A percentile compares a stretch with the other conserved stretches of the same genome.
phyloP scores from a whole-genome alignment of 2,113 vertebrate species.

The Notarius lentiginosus region DNA sequence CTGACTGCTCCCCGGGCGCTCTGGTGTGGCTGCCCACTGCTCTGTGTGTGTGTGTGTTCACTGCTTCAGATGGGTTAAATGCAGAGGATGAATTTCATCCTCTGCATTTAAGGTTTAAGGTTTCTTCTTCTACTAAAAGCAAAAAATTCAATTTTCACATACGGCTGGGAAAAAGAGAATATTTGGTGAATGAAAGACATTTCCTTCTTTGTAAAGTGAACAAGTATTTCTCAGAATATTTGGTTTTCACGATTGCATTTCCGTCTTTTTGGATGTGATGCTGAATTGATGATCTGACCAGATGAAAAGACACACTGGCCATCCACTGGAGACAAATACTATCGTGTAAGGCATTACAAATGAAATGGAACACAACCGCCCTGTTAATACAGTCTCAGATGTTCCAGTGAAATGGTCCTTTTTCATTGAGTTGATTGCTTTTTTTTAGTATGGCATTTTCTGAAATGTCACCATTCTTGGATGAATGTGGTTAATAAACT shows the following conservation, averaged over 20 bases:
- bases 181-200: neutral
- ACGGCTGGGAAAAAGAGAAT: neutral
- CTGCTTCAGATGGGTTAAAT: too few species aligned
- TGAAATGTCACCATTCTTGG: conserved; percentile 2
- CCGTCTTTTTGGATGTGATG: neutral
- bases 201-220: neutral
- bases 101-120: too few species aligned
- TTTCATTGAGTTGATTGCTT: neutral
- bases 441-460: neutral
- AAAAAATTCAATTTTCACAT: neutral
- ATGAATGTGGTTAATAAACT: neutral
- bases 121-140: neutral
- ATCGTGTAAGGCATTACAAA: neutral
- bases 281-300: neutral
- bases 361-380: neutral
- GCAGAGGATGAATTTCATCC: too few species aligned
- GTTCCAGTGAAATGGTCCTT: neutral
- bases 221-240: neutral
- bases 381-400: neutral
- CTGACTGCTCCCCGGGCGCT: too few species aligned
- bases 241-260: neutral
- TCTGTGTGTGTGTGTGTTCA: too few species aligned
- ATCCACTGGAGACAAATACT: neutral
- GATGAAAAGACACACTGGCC: neutral
- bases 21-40: too few species aligned